phyloP scores from a whole-genome alignment of 2,797 vertebrate genomes.

The Cyclopterus lumpus region DNA sequence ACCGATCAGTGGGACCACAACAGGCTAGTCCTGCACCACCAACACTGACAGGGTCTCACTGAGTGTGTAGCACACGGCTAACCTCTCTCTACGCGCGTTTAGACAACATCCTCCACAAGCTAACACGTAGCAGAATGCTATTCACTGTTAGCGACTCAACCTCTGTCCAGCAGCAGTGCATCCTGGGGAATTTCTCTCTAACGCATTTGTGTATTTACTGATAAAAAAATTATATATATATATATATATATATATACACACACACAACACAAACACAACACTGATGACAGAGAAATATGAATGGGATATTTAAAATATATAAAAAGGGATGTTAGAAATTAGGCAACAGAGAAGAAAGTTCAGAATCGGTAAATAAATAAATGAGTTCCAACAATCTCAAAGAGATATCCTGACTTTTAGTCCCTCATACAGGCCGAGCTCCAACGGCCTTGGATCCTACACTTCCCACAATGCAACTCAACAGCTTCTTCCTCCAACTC shows the following conservation, averaged over 20 bases:
- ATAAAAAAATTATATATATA: background rate
- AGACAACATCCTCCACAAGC: background rate
- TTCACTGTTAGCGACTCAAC: too few relatives aligned
- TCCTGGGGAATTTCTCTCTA: background rate
- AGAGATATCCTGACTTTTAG: background rate
- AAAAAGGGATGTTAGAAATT: background rate
- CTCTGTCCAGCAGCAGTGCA: too few relatives aligned
- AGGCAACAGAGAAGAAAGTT: background rate
- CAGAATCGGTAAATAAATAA: background rate
- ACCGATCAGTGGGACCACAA: conserved; percentile 2
- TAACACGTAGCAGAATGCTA: background rate
- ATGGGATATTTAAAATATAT: background rate
- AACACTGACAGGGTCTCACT: background rate
- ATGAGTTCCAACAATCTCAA: background rate
- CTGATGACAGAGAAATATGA: background rate
- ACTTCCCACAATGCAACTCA: background rate
- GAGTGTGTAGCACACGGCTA: background rate
- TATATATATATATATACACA: background rate
- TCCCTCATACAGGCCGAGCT: background rate
- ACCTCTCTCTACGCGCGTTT: background rate
- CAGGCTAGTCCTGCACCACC: background rate
- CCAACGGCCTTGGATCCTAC: background rate
- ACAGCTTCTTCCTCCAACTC: background rate
- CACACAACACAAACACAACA: background rate
- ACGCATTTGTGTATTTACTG: background rate